Evolutionary conservation across 1,140 invertebrate genomes (phyloP).

Genomic region (Leguminivora glycinivorella): DNA sequence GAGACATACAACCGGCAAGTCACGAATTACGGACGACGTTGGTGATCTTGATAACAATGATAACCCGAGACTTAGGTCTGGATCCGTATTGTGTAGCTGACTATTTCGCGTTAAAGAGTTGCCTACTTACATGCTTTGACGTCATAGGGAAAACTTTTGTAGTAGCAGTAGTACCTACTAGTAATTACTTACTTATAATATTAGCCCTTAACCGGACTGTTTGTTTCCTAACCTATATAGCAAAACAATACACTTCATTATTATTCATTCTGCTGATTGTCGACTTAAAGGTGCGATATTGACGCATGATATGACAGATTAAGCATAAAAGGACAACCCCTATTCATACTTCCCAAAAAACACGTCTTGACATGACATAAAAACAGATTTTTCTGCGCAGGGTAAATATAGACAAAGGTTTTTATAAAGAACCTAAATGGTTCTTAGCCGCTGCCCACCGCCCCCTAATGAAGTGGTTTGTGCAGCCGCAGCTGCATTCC

Average conservation of each 20-base stretch:
- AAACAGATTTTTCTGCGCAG: too few relatives aligned
- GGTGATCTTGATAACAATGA: constrained; percentile 17
- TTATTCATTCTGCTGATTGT: too few relatives aligned
- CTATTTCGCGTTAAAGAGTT: neutral
- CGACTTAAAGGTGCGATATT: too few relatives aligned
- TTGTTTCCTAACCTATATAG: too few relatives aligned
- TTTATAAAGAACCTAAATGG: constrained; percentile 37
- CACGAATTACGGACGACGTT: constrained; percentile 40
- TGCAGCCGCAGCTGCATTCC: constrained; percentile 59
- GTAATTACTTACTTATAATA: neutral
- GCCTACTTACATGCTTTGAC: neutral
- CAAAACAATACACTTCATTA: too few relatives aligned
- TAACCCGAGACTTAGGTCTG: neutral
- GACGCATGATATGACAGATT: too few relatives aligned
- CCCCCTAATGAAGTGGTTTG: constrained; percentile 58
- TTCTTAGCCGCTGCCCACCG: constrained; percentile 39
- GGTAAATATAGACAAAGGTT: neutral
- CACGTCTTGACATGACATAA: too few relatives aligned
- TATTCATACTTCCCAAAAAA: too few relatives aligned
- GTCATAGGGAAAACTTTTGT: neutral
- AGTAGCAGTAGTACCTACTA: too few relatives aligned
- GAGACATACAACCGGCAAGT: constrained; percentile 38
- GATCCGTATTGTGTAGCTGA: neutral
- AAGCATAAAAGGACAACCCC: too few relatives aligned
- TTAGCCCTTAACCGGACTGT: too few relatives aligned